Conservation (phyloP, 2,888 invertebrate species). For the Odontomyia ornata region DNA sequence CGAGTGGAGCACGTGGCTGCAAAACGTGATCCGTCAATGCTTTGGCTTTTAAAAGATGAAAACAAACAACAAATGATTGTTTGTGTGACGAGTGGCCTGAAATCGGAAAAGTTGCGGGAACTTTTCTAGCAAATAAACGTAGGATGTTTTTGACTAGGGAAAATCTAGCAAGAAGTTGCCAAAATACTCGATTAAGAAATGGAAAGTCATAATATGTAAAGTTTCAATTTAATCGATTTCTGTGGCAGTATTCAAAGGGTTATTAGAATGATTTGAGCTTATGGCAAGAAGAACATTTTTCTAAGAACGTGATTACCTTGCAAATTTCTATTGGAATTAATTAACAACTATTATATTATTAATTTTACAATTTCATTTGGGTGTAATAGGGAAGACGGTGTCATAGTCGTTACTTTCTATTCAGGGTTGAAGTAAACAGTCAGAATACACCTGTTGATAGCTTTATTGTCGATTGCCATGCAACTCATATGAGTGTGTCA, state of each 20-base stretch:
- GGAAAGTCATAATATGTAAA: too few relatives aligned
- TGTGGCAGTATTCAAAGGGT: too few relatives aligned
- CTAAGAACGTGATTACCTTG: too few relatives aligned
- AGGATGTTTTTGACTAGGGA: too few relatives aligned
- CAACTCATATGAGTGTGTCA: too few relatives aligned
- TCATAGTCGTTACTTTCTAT: neutral
- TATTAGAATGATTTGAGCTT: too few relatives aligned
- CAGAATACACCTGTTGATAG: neutral
- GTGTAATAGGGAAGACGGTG: neutral
- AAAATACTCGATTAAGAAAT: too few relatives aligned
- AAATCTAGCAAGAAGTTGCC: too few relatives aligned
- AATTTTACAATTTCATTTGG: neutral
- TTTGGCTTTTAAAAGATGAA: conserved; percentile 25
- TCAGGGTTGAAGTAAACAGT: neutral
- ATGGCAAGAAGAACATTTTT: too few relatives aligned
- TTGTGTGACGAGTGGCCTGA: conserved; percentile 3
- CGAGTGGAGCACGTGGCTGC: conserved; percentile 49
- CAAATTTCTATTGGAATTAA: neutral
- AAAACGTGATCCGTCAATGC: conserved; percentile 49
- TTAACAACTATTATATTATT: conserved; percentile 24
- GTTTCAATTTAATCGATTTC: too few relatives aligned
- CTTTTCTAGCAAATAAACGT: too few relatives aligned
- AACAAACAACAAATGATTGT: conserved; percentile 23
- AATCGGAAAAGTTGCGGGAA: conserved; percentile 14
- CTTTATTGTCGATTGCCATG: too few relatives aligned